These are phyloP conservation scores for Drosophila sulfurigaster DNA, from an alignment of 1,140 invertebrate species.

Conservation along the genomic window DNA sequence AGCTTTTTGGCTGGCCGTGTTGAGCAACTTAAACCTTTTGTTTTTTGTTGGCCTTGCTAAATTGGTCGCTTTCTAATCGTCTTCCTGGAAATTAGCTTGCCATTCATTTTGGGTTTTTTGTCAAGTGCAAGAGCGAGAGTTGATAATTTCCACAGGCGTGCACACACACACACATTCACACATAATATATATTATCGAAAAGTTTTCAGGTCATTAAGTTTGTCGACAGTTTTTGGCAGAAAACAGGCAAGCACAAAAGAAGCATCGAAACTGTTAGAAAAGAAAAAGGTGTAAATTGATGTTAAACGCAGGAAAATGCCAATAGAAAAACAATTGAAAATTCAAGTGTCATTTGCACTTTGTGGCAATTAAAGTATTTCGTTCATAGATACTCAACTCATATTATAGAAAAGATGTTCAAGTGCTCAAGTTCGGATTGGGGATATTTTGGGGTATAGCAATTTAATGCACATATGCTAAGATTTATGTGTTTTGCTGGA, in stretches of 20 bases:
- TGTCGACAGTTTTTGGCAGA: constrained; percentile 56
- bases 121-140: constrained; percentile 59
- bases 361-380: constrained; percentile 61
- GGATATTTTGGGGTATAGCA: constrained; percentile 33
- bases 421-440: neutral
- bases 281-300: constrained; percentile 52
- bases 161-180: constrained; percentile 44
- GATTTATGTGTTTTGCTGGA: constrained; percentile 79
- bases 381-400: neutral
- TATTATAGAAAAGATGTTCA: constrained; percentile 21
- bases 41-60: constrained; percentile 41
- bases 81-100: constrained; percentile 70
- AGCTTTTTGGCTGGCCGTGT: constrained; percentile 45
- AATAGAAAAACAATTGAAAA: constrained; percentile 80
- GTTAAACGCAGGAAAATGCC: constrained; percentile 27
- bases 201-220: constrained; percentile 84
- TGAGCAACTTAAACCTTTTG: constrained; percentile 33
- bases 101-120: constrained; percentile 58
- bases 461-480: constrained; percentile 81
- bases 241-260: constrained; percentile 10
- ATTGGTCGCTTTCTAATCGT: constrained; percentile 67
- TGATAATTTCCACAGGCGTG: constrained; percentile 73
- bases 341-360: constrained; percentile 45
- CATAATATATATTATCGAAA: constrained; percentile 75
- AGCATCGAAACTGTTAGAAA: neutral